Evolutionary conservation across 2,797 vertebrate species (phyloP), one percentile per base, ranked within the genome.

Genomic region (Eidolon dupreanum): DNA sequence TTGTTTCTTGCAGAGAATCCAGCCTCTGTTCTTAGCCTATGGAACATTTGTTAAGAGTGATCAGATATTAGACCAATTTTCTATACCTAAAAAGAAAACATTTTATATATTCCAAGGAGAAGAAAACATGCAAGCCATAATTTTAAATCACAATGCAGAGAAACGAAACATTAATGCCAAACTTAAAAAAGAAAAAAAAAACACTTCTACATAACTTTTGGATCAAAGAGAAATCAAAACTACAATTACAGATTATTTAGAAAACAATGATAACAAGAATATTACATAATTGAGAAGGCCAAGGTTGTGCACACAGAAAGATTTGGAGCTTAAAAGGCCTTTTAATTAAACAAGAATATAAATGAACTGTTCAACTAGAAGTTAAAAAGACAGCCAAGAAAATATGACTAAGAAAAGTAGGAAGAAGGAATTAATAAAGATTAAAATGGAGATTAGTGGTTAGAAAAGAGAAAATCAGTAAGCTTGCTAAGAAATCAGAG

Each of bases 361-460:
- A 71, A 88, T 68, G 87, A 83, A 84, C 15, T 6, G 4, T 71
- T 81, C 24, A 81, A 51, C 15, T 53, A 59, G 55, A 89, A 82
- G 20, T 75, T 95, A 79, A 94, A 78, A 88, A 75, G 79, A 91
- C 13, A 94, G 51, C 38, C 53, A 88, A 93, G 65, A 77, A 33
- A 87, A 71, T 79, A 81, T 53, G 55, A 63, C 43, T 43, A 77
- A 88, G 66, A 55, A 61, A 89, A 78, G 46, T 19, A 83, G 22
- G 11, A 66, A 92, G 88, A 55, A 43, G 46, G 19, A 46, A 49
- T n/a, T 71, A 13, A 68, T 86, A 66, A 71, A 82, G 65, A 74
- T 36, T 68, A 93, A 74, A 89, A 63, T 13, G 46, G 46, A 90
- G 63, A 73, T 61, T 31, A 79, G 46, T 41, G 26, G 38, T 84